Evolutionary conservation across 2,888 invertebrate genomes (phyloP).

Genomic region (Pollenia angustigena): DNA sequence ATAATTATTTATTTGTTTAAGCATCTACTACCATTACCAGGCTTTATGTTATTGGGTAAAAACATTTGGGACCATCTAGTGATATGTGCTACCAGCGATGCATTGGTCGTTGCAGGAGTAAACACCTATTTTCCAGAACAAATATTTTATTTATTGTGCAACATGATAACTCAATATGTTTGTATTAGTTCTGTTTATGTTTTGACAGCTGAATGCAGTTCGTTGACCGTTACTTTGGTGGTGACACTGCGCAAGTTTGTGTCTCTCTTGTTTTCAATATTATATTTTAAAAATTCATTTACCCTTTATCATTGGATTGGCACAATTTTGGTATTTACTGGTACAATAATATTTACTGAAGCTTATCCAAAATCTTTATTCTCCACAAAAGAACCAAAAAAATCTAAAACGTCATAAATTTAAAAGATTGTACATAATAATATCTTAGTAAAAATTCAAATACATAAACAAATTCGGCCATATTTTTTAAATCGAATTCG

Average conservation of each 20-base stretch:
- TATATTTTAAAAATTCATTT: constrained; percentile 96
- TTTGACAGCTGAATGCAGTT: constrained; percentile 96
- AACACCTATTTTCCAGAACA: constrained; percentile 87
- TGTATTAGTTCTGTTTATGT: constrained; percentile 98
- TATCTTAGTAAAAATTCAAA: not conserved
- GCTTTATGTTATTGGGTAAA: constrained; percentile 91
- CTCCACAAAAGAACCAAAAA: constrained; percentile 32
- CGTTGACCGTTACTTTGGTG: constrained; percentile 97
- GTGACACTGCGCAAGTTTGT: constrained; percentile 98
- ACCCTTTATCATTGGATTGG: constrained; percentile 96
- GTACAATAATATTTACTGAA: constrained; percentile 97
- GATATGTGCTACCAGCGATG: constrained; percentile 89
- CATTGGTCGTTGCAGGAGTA: constrained; percentile 85
- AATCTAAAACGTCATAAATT: constrained; percentile 60
- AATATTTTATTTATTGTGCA: constrained; percentile 91
- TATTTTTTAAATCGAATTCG: too few species aligned
- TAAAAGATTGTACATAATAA: constrained; percentile 5
- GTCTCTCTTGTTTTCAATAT: constrained; percentile 96
- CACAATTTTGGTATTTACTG: constrained; percentile 94
- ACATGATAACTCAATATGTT: constrained; percentile 95
- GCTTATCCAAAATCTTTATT: constrained; percentile 85
- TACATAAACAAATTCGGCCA: not conserved
- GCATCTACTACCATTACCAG: constrained; percentile 95
- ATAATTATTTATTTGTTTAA: constrained; percentile 83
- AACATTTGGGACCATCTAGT: constrained; percentile 91